Evolutionary conservation across 2,113 vertebrate genomes (phyloP).

Genomic region (Cyprinodon tularosa): DNA sequence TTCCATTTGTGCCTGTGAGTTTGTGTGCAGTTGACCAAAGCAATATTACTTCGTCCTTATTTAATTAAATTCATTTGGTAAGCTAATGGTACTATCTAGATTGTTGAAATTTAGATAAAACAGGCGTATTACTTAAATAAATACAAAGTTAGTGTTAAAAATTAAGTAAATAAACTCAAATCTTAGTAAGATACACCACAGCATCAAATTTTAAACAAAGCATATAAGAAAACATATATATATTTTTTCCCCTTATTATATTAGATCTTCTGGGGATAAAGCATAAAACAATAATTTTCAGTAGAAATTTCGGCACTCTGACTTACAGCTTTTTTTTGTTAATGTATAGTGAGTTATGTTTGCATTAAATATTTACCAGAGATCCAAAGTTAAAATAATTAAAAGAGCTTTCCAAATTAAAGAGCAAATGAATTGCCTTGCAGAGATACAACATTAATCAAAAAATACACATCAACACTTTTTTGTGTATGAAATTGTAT

Average conservation of each 20-base stretch:
- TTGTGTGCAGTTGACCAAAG: background rate
- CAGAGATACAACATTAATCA: background rate
- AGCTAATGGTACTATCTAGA: background rate
- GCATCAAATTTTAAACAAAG: too few relatives aligned
- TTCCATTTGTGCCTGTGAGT: background rate
- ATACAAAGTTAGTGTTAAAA: background rate
- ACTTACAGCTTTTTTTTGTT: background rate
- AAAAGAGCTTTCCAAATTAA: background rate
- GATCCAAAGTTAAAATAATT: background rate
- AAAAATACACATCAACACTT: background rate
- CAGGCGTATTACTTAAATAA: background rate
- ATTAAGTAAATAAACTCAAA: background rate
- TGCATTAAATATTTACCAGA: too few relatives aligned
- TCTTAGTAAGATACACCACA: background rate
- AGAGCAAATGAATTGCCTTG: background rate
- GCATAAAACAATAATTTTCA: background rate
- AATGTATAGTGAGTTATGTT: background rate
- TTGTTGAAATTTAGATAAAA: background rate
- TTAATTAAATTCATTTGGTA: background rate
- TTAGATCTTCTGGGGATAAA: background rate
- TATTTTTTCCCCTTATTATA: too few relatives aligned
- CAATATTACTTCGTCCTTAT: background rate
- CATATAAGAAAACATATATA: too few relatives aligned
- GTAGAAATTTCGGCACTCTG: background rate
- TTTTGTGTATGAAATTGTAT: background rate